phyloP scores from a whole-genome alignment of 2,113 vertebrate genomes.

The Leiothrix lutea region DNA sequence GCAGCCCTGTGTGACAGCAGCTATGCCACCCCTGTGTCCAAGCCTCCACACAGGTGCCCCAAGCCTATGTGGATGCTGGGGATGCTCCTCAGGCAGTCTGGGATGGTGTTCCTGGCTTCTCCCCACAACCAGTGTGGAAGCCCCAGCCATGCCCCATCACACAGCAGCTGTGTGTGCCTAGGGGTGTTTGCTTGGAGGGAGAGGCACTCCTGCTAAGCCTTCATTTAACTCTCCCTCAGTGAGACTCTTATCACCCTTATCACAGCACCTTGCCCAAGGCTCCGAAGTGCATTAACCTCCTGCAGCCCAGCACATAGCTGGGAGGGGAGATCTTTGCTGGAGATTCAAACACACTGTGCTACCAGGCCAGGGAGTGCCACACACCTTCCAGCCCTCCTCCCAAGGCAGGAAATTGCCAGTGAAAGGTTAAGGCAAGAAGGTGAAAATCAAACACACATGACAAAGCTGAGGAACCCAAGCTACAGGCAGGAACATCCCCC shows the following conservation, averaged over 20 bases:
- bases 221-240: not conserved
- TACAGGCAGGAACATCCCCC: not conserved
- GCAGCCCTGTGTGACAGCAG: not conserved
- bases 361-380: not conserved
- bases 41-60: not conserved
- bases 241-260: not conserved
- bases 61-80: fast-evolving
- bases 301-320: not conserved
- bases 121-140: not conserved
- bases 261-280: fast-evolving
- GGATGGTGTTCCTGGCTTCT: not conserved
- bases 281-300: not conserved
- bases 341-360: not conserved
- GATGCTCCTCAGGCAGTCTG: not conserved
- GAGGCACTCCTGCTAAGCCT: not conserved
- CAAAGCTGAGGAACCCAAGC: not conserved
- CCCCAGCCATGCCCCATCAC: fast-evolving
- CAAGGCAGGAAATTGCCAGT: not conserved
- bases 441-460: not conserved
- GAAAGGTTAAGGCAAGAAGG: not conserved
- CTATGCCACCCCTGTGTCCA: not conserved
- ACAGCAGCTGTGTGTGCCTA: fast-evolving
- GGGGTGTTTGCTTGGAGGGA: not conserved
- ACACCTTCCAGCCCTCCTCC: not conserved
- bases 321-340: not conserved